Base-by-base conservation (phyloP, 2,113 vertebrate genomes). In the Stomatorhinus ivindoensis region DNA sequence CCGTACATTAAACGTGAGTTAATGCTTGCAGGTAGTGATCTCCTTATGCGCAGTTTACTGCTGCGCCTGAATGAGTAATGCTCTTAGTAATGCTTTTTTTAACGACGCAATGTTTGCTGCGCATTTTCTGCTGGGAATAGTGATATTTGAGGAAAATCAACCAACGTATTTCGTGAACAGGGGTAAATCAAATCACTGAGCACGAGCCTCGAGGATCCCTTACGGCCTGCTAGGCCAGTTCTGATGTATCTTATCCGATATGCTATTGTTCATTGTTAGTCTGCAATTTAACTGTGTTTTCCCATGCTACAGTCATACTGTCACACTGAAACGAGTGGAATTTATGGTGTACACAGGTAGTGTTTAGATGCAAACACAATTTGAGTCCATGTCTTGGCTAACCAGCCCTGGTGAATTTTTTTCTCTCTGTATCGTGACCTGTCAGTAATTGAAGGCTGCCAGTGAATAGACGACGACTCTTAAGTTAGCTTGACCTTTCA, bases 311-410 rank as follows among this genome's bases (percentile, higher is more conserved):
- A 13, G 82, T n/a, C 82, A 47, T 46, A n/a, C 82, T 84, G 0
- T 84, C 31, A 42, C 35, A 39, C 35, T 39, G 35, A 80, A 80
- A 17, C 17, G 1, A 76, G 69, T 76, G 35, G 44, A 6, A 47
- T 46, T 47, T 46, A 46, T 47, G 80, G 51, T 27, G 39, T 58
- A 1, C 89, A 24, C 89, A 86, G 89, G 31, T 69, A n/a, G 82
- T 85, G 39, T 89, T 89, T 65, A 17, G 53, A 39, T 55, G 53
- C 51, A 85, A 89, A 89, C n/a, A 24, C 35, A 73, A 42, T 83
- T 89, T 55, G 11, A 55, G 39, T 85, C 42, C 24, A 85, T 82
- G 7, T 53, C 5, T 47, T 86, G 39, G 10, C 88, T 42, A 55
- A 3, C 11, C 73, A 55, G 31, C 13, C 13, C 8, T 80, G 69